These are phyloP conservation scores for Elegia similella DNA, from an alignment of 2,888 invertebrate species.

Conservation along the genomic window DNA sequence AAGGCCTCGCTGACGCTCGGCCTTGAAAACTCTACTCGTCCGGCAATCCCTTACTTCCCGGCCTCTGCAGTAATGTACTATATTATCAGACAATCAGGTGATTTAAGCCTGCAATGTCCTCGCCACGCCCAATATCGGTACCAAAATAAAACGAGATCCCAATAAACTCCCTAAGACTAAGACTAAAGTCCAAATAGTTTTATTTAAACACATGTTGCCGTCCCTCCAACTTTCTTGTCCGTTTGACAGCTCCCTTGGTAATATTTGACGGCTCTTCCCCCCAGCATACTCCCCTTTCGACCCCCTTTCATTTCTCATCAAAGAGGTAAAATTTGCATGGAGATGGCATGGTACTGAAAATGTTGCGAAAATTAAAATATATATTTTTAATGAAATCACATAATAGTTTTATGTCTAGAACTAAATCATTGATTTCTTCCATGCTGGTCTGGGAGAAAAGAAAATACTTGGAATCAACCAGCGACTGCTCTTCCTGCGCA, in stretches of 20 bases:
- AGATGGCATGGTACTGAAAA: background rate
- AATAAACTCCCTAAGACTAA: background rate
- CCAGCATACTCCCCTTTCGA: background rate
- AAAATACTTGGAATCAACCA: no score
- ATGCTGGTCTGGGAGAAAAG: no score
- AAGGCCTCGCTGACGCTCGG: no score
- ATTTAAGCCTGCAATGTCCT: no score
- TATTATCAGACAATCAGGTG: no score
- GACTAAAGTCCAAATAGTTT: constrained; percentile 5
- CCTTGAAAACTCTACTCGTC: no score
- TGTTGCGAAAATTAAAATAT: background rate
- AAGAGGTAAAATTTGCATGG: background rate
- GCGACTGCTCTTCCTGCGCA: no score
- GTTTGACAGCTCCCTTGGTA: constrained; percentile 10
- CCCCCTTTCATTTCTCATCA: background rate
- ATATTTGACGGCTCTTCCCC: constrained; percentile 11
- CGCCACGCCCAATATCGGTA: background rate
- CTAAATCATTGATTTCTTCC: no score
- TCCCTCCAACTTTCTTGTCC: constrained; percentile 1
- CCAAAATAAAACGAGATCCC: background rate
- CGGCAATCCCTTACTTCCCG: no score
- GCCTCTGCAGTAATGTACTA: no score
- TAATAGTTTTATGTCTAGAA: no score
- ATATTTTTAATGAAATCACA: no score
- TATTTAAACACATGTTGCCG: constrained; percentile 13